Evolutionary conservation across 2,113 vertebrate genomes (phyloP).

Genomic region (Orcinus orca): DNA sequence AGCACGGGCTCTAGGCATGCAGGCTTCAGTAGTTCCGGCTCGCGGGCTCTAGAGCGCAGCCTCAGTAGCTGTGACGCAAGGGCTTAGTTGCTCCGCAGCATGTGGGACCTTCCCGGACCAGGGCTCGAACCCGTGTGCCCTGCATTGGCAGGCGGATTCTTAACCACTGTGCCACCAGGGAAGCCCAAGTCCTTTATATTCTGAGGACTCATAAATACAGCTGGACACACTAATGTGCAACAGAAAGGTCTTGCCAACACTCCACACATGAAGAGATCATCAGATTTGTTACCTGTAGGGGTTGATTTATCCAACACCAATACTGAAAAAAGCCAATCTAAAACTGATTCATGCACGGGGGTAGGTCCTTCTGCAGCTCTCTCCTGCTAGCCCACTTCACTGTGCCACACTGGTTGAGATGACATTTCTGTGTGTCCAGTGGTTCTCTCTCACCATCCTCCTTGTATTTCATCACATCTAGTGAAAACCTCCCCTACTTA

Average conservation of each 20-base stretch:
- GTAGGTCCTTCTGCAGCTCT: background rate
- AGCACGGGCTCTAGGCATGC: too few relatives aligned
- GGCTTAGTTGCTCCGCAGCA: too few relatives aligned
- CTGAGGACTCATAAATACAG: background rate
- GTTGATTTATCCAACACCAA: background rate
- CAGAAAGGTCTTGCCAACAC: background rate
- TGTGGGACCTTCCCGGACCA: too few relatives aligned
- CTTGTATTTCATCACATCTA: background rate
- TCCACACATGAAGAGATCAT: background rate
- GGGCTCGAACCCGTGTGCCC: too few relatives aligned
- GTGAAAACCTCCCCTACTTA: background rate
- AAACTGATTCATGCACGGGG: background rate
- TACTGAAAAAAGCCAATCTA: background rate
- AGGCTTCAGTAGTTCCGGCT: too few relatives aligned
- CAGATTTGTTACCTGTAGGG: background rate
- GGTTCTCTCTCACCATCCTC: background rate
- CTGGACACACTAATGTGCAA: background rate
- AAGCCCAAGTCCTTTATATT: background rate
- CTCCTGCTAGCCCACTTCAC: background rate
- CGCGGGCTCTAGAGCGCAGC: too few relatives aligned
- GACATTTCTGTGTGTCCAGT: background rate
- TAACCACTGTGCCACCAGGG: too few relatives aligned
- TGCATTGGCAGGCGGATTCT: too few relatives aligned
- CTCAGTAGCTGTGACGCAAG: too few relatives aligned
- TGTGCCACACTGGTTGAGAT: background rate